Base-by-base conservation (phyloP, 1,140 invertebrate species). In the Heliothis subflexa region DNA sequence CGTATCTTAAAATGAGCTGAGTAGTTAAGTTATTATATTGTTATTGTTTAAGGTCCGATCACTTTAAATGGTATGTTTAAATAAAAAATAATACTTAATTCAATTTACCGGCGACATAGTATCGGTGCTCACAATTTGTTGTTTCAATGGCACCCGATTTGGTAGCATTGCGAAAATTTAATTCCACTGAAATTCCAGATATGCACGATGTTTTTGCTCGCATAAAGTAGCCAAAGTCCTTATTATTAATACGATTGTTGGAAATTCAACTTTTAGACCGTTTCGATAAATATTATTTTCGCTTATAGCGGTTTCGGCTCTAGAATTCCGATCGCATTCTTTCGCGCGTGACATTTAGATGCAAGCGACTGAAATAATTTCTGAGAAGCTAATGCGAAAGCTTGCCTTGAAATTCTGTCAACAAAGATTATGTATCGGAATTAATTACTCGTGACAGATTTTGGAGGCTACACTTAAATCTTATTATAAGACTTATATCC, bases 11-110 rank as follows among this genome's bases (percentile, higher is more conserved):
- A 81, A 79, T 72, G 72, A 62, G 25, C 52, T 45, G 55, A 74
- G 79, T 82, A 84, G 83, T 84, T 84, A 82, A 84, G 83, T 84
- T 84, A 84, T 84, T 84, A 82, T 81, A 84, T 78, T 79, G 81
- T 82, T 82, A 78, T 75, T 81, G 79, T 77, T 72, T 78, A 75
- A 75, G 73, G 59, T 75, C 45, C 59, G 73, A 16, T 16, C 16
- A 62, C 73, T 77, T 55, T 13, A 77, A 80, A 80, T 77, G 79
- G 79, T 61, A 76, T 54, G 54, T 59, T 71, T 73, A 16, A 64
- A 81, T 59, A 70, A 57, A 71, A 79, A 80, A 79, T 72, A 40
- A 62, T 52, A 57, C 68, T 62, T 70, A 79, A 81, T 82, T 82
- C 52, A 70, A 80, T 84, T 82, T 82, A 84, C 80, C 78, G 25